Evolutionary conservation across 2,888 invertebrate species (phyloP).

Genomic region (Hypselothyrea guttata): DNA sequence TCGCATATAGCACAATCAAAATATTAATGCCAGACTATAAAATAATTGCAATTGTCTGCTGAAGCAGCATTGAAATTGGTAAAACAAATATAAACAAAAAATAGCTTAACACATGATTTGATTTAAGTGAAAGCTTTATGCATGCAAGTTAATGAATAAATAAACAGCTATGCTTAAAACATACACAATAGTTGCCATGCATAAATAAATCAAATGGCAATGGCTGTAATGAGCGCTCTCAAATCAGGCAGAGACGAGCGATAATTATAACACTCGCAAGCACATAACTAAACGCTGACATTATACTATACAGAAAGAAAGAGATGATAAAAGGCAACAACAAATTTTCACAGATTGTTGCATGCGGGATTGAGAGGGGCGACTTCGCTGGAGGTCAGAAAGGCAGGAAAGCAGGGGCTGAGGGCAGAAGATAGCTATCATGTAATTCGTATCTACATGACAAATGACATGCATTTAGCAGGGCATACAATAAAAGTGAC

Average conservation of each 20-base stretch:
- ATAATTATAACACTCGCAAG: not conserved
- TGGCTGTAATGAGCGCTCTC: no score
- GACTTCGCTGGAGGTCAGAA: not conserved
- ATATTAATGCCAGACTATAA: no score
- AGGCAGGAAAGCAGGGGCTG: not conserved
- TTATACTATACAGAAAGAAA: not conserved
- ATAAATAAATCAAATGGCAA: no score
- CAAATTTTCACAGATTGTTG: slow-evolving; percentile 46
- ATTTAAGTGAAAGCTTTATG: no score
- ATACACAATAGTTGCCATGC: no score
- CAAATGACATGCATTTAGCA: slow-evolving; percentile 46
- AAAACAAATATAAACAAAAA: no score
- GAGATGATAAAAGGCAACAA: slow-evolving; percentile 39
- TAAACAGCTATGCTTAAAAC: no score
- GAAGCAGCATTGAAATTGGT: no score
- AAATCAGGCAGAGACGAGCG: not conserved
- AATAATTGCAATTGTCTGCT: no score
- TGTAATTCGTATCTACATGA: slow-evolving; percentile 41
- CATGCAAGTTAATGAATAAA: no score
- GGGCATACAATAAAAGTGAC: slow-evolving; percentile 28
- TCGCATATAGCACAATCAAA: no score
- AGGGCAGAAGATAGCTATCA: not conserved
- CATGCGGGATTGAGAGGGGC: slow-evolving; percentile 1
- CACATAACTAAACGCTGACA: slow-evolving; percentile 2
- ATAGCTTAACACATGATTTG: no score